A percentile compares a stretch with the other conserved stretches of the same genome.
phyloP scores from a whole-genome alignment of 1,140 invertebrate genomes.

The Leptoteleia sp. region DNA sequence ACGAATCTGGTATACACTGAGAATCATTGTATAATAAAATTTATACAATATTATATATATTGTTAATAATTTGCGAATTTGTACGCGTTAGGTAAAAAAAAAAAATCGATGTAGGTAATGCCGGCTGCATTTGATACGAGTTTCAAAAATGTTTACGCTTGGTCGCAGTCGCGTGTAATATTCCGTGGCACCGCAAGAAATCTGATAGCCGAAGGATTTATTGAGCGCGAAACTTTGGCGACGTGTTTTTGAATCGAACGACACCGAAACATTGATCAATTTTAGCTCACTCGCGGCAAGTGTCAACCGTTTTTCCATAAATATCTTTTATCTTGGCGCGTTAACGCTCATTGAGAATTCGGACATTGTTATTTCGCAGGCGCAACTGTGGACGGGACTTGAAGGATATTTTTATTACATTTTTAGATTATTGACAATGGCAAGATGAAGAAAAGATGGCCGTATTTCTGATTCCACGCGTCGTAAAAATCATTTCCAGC shows the following conservation, averaged over 20 bases:
- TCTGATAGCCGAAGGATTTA: constrained; percentile 59
- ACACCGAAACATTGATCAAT: constrained; percentile 57
- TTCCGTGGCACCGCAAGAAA: constrained; percentile 40
- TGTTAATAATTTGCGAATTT: no score
- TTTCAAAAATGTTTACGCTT: constrained; percentile 57
- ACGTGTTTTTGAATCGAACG: constrained; percentile 62
- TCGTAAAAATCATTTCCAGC: constrained; percentile 28
- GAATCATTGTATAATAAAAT: no score
- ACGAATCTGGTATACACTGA: no score
- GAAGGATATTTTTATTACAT: no score
- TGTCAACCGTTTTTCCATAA: constrained; percentile 54
- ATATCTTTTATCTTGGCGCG: constrained; percentile 50
- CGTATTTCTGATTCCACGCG: neutral
- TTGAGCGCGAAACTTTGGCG: constrained; percentile 56
- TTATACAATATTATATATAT: no score
- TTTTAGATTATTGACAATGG: neutral
- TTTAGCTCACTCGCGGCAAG: constrained; percentile 40
- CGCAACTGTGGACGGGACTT: neutral
- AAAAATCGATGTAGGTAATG: constrained; percentile 19
- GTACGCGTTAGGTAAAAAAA: no score
- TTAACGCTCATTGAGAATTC: constrained; percentile 15
- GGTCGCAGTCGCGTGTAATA: constrained; percentile 28
- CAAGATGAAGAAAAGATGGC: neutral
- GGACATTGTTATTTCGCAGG: constrained; percentile 9
- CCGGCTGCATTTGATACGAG: constrained; percentile 21